Conservation (phyloP, 2,113 vertebrate genomes). For the Carlito syrichta region DNA sequence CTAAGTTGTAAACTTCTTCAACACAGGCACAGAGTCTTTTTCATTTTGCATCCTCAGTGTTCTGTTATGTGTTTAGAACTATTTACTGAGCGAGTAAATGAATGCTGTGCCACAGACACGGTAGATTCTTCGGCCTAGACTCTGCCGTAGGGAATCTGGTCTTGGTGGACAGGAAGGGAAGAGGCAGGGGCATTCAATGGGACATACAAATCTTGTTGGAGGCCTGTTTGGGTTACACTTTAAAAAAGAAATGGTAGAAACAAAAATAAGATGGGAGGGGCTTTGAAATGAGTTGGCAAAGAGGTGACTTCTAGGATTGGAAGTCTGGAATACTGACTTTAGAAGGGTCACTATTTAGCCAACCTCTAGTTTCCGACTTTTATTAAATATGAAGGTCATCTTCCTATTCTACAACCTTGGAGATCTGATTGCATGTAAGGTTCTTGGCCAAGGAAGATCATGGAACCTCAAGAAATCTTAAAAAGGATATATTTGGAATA, state of each 20-base stretch:
- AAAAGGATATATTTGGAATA: background rate
- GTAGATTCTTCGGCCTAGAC: background rate
- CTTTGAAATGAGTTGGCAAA: background rate
- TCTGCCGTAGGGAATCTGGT: background rate
- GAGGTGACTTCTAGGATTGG: background rate
- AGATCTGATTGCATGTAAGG: conserved; percentile 19
- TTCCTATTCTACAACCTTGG: background rate
- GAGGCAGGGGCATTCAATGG: background rate
- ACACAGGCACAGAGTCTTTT: background rate
- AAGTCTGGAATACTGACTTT: background rate
- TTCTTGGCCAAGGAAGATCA: background rate
- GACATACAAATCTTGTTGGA: background rate
- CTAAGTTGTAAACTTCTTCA: background rate
- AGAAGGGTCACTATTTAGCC: background rate
- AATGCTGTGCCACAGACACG: background rate
- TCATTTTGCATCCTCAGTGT: background rate
- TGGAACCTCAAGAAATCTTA: background rate
- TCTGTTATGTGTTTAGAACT: background rate
- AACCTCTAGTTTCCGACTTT: background rate
- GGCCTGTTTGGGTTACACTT: background rate
- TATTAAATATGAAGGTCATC: background rate
- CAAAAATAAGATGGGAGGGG: background rate
- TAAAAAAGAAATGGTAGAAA: background rate
- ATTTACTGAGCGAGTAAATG: background rate
- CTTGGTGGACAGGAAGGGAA: background rate